Base-by-base conservation (phyloP, 2,797 vertebrate genomes). In the Enteromius argenteus region DNA sequence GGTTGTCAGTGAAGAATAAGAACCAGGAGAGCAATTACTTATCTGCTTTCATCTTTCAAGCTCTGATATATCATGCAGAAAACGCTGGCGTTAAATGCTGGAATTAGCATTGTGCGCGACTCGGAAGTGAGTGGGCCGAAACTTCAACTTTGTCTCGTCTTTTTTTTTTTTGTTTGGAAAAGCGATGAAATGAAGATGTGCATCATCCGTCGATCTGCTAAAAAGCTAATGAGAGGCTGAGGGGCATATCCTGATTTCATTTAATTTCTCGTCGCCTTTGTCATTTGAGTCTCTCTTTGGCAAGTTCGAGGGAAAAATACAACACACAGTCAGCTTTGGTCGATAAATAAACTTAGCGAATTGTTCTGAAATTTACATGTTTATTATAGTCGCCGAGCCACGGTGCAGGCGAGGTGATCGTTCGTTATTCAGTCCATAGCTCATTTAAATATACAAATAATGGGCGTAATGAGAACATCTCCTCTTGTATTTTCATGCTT, bases 1-100 rank as follows among this genome's bases (percentile, higher is more conserved):
- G 98, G 97, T 99, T 99, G 98, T 99, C 98, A 99, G 97, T 95
- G 97, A 99, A 99, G 98, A 99, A 99, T 99, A 99, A 98, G 97
- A 99, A 99, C 97, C 98, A 98, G 97, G 97, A 98, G 97, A 98
- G 98, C 98, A 99, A 99, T 99, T 99, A 99, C 98, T 99, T 99
- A 98, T 99, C 98, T 97, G 97, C 98, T 98, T 99, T 99, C 98
- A 99, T 99, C 98, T 97, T 95, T 95, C 96, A 96, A 97, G 96
- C 97, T 97, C 97, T 97, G 97, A 99, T 99, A 98, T 97, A 97
- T 99, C 97, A 97, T 97, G 97, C 97, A 98, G 97, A 99, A 99
- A 99, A 98, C 96, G 96, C 96, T 95, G 96, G 96, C 96, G 96
- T 97, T 99, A 99, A 99, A 99, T 96, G 98, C 97, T 96, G 97